Conservation (phyloP, 2,797 vertebrate species). For the Lepilemur ruficaudatus region DNA sequence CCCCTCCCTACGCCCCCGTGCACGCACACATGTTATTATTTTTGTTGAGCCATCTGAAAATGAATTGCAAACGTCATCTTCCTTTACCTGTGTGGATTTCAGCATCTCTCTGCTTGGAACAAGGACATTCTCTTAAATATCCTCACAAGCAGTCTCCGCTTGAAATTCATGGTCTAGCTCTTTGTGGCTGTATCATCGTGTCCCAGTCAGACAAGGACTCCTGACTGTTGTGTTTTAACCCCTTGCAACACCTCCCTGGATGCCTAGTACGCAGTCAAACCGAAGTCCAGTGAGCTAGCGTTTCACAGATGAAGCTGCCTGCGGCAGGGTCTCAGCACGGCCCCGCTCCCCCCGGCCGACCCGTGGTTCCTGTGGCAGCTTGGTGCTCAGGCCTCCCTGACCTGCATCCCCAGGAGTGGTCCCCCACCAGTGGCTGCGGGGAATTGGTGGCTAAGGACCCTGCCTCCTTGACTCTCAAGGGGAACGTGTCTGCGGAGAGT, state of each 20-base stretch:
- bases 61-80: not conserved
- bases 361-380: not conserved
- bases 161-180: not conserved
- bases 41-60: not conserved
- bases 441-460: not conserved
- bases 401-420: not conserved
- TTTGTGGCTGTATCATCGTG: not conserved
- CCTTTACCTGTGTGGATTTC: not conserved
- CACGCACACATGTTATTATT: not conserved
- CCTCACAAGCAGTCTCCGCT: not conserved
- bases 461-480: not conserved
- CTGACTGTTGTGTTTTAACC: not conserved
- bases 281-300: not conserved
- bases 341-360: not conserved
- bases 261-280: not conserved
- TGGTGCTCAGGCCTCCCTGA: not conserved
- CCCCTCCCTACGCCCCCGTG: too few relatives aligned
- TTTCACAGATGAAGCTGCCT: not conserved
- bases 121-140: not conserved
- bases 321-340: not conserved
- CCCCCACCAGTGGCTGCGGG: not conserved
- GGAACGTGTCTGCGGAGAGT: not conserved
- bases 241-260: not conserved
- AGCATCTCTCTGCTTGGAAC: not conserved
- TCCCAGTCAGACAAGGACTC: not conserved